These are phyloP conservation scores for Bombus consobrinus DNA, from an alignment of 1,140 invertebrate genomes.

Conservation along the genomic window DNA sequence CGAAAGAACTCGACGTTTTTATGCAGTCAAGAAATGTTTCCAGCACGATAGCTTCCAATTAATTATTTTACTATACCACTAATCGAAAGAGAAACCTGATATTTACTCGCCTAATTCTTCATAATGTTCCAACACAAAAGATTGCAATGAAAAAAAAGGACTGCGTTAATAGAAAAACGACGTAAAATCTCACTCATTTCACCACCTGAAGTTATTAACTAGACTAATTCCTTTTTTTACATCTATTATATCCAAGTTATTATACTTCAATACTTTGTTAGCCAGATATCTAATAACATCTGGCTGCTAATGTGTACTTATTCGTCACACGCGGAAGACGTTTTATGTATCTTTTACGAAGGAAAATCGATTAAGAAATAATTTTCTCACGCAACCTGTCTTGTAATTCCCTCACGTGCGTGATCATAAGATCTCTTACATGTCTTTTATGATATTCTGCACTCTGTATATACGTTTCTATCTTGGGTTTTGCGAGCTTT, in stretches of 20 bases:
- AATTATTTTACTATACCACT: neutral
- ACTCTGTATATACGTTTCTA: no score
- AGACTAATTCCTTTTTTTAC: no score
- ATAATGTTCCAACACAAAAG: no score
- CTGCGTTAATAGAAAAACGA: no score
- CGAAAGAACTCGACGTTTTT: neutral
- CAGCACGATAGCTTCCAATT: no score
- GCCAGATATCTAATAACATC: neutral
- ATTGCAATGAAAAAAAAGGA: no score
- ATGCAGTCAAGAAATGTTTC: neutral
- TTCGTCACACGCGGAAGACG: slow-evolving; percentile 18
- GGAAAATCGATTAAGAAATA: slow-evolving; percentile 42
- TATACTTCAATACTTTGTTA: neutral
- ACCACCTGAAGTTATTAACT: no score
- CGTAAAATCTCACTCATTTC: no score
- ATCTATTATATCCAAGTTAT: neutral
- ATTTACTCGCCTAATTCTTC: no score
- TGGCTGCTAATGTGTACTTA: neutral
- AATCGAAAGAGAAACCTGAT: no score
- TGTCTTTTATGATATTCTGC: no score
- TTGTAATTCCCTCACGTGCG: slow-evolving; percentile 32
- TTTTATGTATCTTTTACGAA: neutral
- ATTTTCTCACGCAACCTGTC: slow-evolving; percentile 40
- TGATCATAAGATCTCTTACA: neutral
- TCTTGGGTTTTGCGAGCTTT: no score